Evolutionary conservation across 1,140 invertebrate species (phyloP), one percentile per base, ranked within the genome.

Genomic region (Pseudachorutes palmiensis): DNA sequence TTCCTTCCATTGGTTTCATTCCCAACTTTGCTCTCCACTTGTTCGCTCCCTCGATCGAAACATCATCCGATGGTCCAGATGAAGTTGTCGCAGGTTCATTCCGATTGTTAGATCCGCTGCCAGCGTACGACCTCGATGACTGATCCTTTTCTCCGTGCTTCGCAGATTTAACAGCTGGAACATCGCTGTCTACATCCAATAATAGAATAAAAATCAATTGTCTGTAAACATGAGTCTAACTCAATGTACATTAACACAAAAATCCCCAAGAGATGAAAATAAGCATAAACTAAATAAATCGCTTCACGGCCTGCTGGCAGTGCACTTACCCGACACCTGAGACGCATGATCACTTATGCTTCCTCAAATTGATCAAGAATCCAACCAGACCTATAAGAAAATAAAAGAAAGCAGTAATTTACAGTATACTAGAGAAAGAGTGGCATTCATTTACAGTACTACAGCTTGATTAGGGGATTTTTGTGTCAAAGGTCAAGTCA

Each of bases 181-280:
- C 62, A 57, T 69, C 69, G 26, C 62, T 66, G 69, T 73, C 72
- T 69, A 49, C 33, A n/a, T n/a, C n/a, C n/a, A n/a, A n/a, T n/a
- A n/a, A n/a, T n/a, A n/a, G n/a, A n/a, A n/a, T n/a, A n/a, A n/a
- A n/a, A n/a, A n/a, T n/a, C n/a, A n/a, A n/a, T n/a, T n/a, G n/a
- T n/a, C n/a, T n/a, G n/a, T n/a, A n/a, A n/a, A n/a, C n/a, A n/a
- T n/a, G n/a, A n/a, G n/a, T n/a, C n/a, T n/a, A n/a, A n/a, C n/a
- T n/a, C n/a, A n/a, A n/a, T n/a, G n/a, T n/a, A n/a, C n/a, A n/a
- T n/a, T n/a, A n/a, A n/a, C n/a, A n/a, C n/a, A n/a, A n/a, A n/a
- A n/a, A n/a, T n/a, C n/a, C n/a, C n/a, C n/a, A n/a, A n/a, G n/a
- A n/a, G n/a, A n/a, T n/a, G n/a, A n/a, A n/a, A n/a, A n/a, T n/a